A percentile compares a stretch with the other conserved stretches of the same genome.
Conservation (phyloP, 1,140 invertebrate species). For the Papilio polyxenes region DNA sequence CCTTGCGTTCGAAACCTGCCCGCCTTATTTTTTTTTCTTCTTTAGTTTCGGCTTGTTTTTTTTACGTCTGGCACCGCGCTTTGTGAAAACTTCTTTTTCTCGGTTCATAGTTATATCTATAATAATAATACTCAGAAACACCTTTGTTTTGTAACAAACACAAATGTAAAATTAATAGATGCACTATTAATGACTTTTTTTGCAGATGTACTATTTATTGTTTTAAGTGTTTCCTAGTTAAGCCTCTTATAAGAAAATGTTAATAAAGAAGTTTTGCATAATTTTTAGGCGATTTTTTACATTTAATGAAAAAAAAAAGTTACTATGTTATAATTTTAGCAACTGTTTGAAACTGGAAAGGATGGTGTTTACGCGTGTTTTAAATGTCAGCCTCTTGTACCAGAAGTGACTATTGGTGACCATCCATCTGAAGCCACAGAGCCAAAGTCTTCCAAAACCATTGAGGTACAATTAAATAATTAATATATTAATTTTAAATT, state of each 20-base stretch:
- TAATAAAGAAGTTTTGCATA: neutral
- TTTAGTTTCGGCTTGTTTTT: constrained; percentile 65
- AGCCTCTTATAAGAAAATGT: constrained; percentile 4
- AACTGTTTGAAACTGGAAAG: constrained; percentile 74
- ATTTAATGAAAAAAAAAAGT: constrained; percentile 28
- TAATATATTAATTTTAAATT: neutral
- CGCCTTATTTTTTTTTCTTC: constrained; percentile 74
- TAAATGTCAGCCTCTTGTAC: constrained; percentile 74
- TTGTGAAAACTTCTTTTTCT: constrained; percentile 73
- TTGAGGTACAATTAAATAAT: constrained; percentile 50
- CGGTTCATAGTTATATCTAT: neutral
- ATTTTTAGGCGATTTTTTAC: constrained; percentile 1
- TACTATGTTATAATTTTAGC: constrained; percentile 54
- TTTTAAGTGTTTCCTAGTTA: neutral
- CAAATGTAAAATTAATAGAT: neutral
- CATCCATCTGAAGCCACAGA: constrained; percentile 51
- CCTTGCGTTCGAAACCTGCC: constrained; percentile 75
- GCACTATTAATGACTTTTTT: neutral
- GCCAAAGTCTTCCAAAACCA: constrained; percentile 51
- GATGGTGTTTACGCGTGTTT: constrained; percentile 74
- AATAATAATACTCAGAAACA: constrained; percentile 16
- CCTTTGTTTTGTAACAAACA: constrained; percentile 18
- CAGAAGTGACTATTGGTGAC: constrained; percentile 70
- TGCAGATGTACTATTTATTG: neutral
- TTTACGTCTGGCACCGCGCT: constrained; percentile 75